phyloP scores from a whole-genome alignment of 2,113 vertebrate species.

The Dicrurus megarhynchus region DNA sequence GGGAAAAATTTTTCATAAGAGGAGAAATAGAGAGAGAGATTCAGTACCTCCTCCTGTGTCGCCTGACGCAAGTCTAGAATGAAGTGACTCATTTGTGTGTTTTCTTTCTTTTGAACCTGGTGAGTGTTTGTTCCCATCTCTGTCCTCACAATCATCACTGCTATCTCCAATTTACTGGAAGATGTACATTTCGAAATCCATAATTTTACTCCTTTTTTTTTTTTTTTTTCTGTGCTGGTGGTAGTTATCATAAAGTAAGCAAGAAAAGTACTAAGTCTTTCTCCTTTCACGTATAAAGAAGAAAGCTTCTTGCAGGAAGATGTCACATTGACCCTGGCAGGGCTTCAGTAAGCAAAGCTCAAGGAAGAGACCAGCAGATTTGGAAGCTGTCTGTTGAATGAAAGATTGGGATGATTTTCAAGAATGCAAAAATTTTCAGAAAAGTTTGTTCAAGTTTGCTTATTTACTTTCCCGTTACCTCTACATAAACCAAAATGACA shows the following conservation, averaged over 20 bases:
- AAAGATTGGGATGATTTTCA: background rate
- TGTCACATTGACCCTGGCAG: background rate
- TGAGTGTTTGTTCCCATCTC: background rate
- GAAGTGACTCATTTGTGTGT: background rate
- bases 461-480: background rate
- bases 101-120: background rate
- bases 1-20: background rate
- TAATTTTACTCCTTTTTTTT: background rate
- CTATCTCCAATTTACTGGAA: background rate
- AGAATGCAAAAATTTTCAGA: background rate
- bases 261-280: background rate
- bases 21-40: background rate
- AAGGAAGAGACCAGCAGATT: background rate
- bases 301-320: background rate
- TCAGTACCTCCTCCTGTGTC: background rate
- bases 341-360: background rate
- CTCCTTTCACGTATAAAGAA: background rate
- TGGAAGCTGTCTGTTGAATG: background rate
- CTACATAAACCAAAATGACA: background rate
- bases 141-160: background rate
- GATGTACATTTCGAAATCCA: background rate
- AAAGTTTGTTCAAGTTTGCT: background rate
- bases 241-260: background rate
- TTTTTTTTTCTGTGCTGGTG: background rate
- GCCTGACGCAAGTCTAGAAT: background rate